These are phyloP conservation scores for Crepidodera aurea DNA, from an alignment of 2,888 invertebrate genomes.

Conservation along the genomic window DNA sequence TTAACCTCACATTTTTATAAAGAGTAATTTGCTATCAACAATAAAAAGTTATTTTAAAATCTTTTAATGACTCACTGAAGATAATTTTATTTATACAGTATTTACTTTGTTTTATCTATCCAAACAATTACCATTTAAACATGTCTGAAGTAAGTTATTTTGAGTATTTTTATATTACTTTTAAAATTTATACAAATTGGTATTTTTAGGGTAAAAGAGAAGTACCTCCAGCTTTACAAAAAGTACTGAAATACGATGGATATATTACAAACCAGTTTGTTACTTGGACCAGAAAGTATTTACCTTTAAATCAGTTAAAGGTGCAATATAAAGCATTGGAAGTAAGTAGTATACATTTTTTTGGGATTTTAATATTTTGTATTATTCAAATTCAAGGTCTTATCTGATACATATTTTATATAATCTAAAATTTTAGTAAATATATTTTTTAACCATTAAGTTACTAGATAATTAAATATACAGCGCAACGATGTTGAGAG, in stretches of 20 bases:
- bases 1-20: too few relatives aligned
- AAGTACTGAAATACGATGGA: slow-evolving; percentile 64
- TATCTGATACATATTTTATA: not conserved
- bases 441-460: too few relatives aligned
- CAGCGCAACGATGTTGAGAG: too few relatives aligned
- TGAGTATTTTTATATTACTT: not conserved
- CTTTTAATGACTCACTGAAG: not conserved
- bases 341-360: slow-evolving; percentile 59
- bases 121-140: not conserved
- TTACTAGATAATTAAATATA: too few relatives aligned
- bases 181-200: not conserved
- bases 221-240: slow-evolving; percentile 64
- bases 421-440: too few relatives aligned
- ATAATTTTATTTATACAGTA: slow-evolving; percentile 2
- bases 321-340: slow-evolving; percentile 67
- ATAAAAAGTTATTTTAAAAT: too few relatives aligned
- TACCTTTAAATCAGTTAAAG: slow-evolving; percentile 64
- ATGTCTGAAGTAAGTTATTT: slow-evolving; percentile 18
- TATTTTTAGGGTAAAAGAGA: slow-evolving; percentile 43
- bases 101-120: not conserved
- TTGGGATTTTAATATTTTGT: too few relatives aligned
- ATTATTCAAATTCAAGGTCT: not conserved
- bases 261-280: slow-evolving; percentile 66
- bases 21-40: too few relatives aligned
- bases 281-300: slow-evolving; percentile 61